Evolutionary conservation across 1,140 invertebrate species (phyloP), one percentile per base, ranked within the genome.

Genomic region (Drosophila ercepeae): DNA sequence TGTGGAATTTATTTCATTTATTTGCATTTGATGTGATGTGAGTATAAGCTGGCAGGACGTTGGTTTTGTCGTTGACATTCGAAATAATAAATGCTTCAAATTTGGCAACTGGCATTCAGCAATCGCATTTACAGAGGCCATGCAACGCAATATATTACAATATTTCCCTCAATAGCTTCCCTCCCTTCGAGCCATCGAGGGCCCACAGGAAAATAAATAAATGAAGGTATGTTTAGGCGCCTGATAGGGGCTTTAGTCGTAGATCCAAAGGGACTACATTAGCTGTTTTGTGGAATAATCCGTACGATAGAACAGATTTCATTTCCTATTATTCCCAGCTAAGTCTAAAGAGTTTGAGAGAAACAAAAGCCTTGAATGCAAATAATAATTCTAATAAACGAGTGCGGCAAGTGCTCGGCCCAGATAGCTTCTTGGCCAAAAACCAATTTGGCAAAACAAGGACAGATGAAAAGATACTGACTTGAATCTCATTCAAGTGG

Each of bases 11-110:
- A 27, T 51, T 71, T 61, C 46, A 57, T 67, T 72, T 59, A 81
- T 79, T 73, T 86, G 75, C 61, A 84, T 78, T 57, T 64, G 18
- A 54, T 73, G 73, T 64, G 18, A 54, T 73, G 73, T 34, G 44
- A 73, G 58, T 44, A 42, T 61, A 64, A 72, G 70, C 67, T 71
- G 46, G 45, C 57, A 51, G 60, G 52, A 55, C 36, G 60, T 59
- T 74, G 45, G 41, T 65, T 53, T 64, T 42, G 52, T 42, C 74
- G 53, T 49, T 61, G 55, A 52, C 55, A 70, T 84, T 78, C 32
- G 48, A 78, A 83, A 83, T 83, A 78, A 83, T 65, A 77, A 72
- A 63, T 51, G 21, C 19, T 42, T 19, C 6, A 51, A 51, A 29
- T 49, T 79, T 83, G 78, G 61, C 78, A 83, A 54, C 61, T 53